Evolutionary conservation across 2,113 vertebrate genomes (phyloP).

Genomic region (Peromyscus leucopus): DNA sequence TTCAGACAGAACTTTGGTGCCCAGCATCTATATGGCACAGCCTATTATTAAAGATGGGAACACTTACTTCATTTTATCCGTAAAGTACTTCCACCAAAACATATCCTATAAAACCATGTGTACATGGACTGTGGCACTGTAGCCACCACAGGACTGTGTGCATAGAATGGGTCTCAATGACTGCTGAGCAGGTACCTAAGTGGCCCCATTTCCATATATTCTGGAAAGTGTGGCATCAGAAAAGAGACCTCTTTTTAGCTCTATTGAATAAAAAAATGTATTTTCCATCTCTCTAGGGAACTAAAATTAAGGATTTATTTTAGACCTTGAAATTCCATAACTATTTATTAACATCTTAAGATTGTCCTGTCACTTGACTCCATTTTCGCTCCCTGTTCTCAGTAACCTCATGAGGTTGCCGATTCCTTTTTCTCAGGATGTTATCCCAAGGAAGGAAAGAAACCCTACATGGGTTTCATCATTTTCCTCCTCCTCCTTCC

Average conservation of each 20-base stretch:
- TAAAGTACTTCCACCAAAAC: not conserved
- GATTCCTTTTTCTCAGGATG: constrained; percentile 63
- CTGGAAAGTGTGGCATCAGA: constrained; percentile 2
- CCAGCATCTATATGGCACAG: not conserved
- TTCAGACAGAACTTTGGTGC: not conserved
- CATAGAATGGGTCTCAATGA: not conserved
- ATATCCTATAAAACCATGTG: not conserved
- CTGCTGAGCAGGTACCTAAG: constrained; percentile 16
- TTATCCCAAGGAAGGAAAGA: constrained; percentile 71
- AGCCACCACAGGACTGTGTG: not conserved
- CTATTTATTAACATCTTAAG: constrained; percentile 41
- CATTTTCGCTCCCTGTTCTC: not conserved
- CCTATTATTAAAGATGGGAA: not conserved
- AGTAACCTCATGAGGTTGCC: not conserved
- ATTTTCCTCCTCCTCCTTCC: constrained; percentile 73
- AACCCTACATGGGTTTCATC: constrained; percentile 65
- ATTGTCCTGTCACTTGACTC: constrained; percentile 37
- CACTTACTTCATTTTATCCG: not conserved
- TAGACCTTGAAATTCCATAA: constrained; percentile 45
- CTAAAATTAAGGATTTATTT: constrained; percentile 64
- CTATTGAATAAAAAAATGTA: not conserved
- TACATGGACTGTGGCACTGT: not conserved
- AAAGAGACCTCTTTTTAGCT: constrained; percentile 34
- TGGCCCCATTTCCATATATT: not conserved
- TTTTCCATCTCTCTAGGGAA: constrained; percentile 33